These are phyloP conservation scores for Aporophyla lueneburgensis DNA, from an alignment of 2,888 invertebrate species.

Conservation along the genomic window DNA sequence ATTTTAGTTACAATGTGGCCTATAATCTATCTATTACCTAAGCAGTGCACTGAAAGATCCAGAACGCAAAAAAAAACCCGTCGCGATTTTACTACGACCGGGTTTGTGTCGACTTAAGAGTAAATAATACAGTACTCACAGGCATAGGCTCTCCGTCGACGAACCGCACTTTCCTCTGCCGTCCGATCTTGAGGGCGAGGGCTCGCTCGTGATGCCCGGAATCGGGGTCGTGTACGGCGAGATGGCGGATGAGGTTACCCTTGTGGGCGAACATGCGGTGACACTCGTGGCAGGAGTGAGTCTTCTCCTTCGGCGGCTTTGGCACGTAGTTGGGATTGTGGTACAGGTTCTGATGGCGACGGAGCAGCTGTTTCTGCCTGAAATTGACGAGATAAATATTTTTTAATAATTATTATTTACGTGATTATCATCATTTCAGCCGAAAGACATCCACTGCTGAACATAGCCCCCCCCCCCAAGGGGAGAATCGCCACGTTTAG, in stretches of 20 bases:
- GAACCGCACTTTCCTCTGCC: constrained; percentile 94
- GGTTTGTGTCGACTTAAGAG: not conserved
- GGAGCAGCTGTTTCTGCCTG: constrained; percentile 97
- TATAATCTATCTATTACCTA: no score
- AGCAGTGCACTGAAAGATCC: no score
- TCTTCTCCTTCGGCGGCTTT: constrained; percentile 96
- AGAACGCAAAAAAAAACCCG: no score
- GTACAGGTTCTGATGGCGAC: constrained; percentile 97
- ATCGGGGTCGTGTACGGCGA: constrained; percentile 97
- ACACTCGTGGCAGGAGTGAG: constrained; percentile 96
- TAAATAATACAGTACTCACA: constrained; percentile 9
- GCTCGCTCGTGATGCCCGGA: constrained; percentile 94
- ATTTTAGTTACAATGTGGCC: no score
- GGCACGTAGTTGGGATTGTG: constrained; percentile 97
- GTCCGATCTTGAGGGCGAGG: constrained; percentile 94
- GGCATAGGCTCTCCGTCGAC: constrained; percentile 85
- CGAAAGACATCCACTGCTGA: no score
- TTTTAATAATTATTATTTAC: no score
- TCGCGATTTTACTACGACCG: no score
- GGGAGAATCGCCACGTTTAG: no score
- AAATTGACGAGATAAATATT: constrained; percentile 40
- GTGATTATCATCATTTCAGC: no score
- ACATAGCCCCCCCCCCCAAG: no score
- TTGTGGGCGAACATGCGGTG: constrained; percentile 95
- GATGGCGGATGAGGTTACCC: constrained; percentile 97